Evolutionary conservation across 2,797 vertebrate genomes (phyloP), one percentile per base, ranked within the genome.

Genomic region (Coccyzus lansbergi): DNA sequence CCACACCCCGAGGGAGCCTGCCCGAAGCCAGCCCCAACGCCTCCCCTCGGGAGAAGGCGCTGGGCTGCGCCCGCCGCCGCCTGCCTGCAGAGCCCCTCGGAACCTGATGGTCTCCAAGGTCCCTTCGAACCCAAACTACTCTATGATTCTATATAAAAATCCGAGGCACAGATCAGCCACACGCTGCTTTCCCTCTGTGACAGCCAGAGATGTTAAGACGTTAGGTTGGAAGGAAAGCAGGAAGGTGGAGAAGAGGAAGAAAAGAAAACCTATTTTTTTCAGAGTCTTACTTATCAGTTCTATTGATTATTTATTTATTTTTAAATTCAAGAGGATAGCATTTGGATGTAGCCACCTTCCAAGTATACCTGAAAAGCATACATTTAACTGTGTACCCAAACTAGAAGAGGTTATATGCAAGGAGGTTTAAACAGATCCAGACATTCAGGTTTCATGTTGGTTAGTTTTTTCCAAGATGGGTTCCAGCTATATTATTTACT

Each of bases 101-200:
- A n/a, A n/a, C n/a, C n/a, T n/a, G n/a, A n/a, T n/a, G n/a, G n/a
- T n/a, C n/a, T n/a, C n/a, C n/a, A n/a, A n/a, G n/a, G n/a, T n/a
- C n/a, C n/a, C n/a, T n/a, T n/a, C n/a, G n/a, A n/a, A n/a, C n/a
- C n/a, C n/a, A n/a, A n/a, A n/a, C n/a, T n/a, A n/a, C n/a, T n/a
- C n/a, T n/a, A n/a, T n/a, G n/a, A n/a, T n/a, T n/a, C n/a, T 19
- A 1, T 10, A 7, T 42, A 6, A 4, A 11, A 10, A 8, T 3
- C 34, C 5, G 68, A 24, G 42, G 1, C 15, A 2, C 1, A 34
- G 5, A 2, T 25, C 49, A 2, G 2, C 4, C 60, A 1, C 42
- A 1, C 4, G 4, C 17, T 13, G 6, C 3, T 34, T 29, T 26
- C 42, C 31, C 19, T 10, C 56, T 3, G 18, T 52, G 38, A 3